Evolutionary conservation across 1,140 invertebrate species (phyloP), one percentile per base, ranked within the genome.

Genomic region (Pseudomyrmex dendroicus): DNA sequence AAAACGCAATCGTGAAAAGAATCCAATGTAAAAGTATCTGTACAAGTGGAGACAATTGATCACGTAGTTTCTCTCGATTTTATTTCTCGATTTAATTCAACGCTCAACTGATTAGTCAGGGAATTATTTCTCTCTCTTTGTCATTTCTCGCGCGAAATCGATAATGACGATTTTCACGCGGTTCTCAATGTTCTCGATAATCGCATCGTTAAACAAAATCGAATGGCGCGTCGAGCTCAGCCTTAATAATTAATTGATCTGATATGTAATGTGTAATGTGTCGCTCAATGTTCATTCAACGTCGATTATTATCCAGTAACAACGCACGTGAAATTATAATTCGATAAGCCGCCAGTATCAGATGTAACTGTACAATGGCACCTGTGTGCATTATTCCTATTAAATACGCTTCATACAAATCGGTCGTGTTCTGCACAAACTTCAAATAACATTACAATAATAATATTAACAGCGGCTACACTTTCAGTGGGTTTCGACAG

Each of bases 291-390:
- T 78, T 15, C 52, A 78, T 67, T 78, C 52, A 57, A 9, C 52
- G 50, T 57, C 17, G 48, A 77, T 68, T 44, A 78, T 78, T 78
- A 67, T 77, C 50, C 35, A 22, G 17, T 68, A 68, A 68, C 52
- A 48, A 17, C 15, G 10, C 17, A 70, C 52, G 35, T 78, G 76
- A 78, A 68, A 78, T 78, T 78, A 68, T 78, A 78, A 78, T 35
- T 59, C 54, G 76, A 78, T 78, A 78, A 78, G 74, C 74, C 46
- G 52, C 13, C 20, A 57, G 52, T 52, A 78, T 78, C 52, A 78
- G 20, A 78, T 78, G 44, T 25, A 78, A 68, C 66, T 22, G 50
- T 35, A 56, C 66, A 77, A 77, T 67, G 35, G 35, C n/a, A 64
- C 10, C 35, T 15, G 25, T 5, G 5, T 72, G 22, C 7, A 70